phyloP scores from a whole-genome alignment of 2,113 vertebrate genomes.

The Dipodomys merriami region DNA sequence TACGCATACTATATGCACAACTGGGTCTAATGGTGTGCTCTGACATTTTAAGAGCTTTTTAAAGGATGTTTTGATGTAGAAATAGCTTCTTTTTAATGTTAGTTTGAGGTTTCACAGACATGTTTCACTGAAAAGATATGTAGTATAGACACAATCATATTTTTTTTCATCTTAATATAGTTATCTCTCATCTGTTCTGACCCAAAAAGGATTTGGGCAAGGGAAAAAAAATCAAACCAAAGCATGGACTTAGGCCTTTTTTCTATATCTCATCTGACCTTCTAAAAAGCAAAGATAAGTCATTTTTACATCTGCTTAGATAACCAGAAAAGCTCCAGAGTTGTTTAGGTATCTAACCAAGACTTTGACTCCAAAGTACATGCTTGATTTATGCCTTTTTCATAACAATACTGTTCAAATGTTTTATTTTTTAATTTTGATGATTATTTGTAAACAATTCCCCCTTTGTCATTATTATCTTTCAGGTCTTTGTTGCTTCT shows the following conservation, averaged over 20 bases:
- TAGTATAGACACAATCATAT: neutral
- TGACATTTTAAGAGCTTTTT: neutral
- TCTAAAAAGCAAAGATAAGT: conserved; percentile 32
- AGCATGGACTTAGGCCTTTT: neutral
- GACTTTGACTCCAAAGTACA: neutral
- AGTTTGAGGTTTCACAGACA: conserved; percentile 1
- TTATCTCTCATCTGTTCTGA: neutral
- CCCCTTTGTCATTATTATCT: neutral
- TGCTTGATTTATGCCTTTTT: neutral
- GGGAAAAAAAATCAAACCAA: neutral
- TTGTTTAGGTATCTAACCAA: neutral
- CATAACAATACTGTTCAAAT: neutral
- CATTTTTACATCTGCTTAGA: neutral
- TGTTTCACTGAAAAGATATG: neutral
- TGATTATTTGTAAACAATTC: neutral
- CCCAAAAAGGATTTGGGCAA: neutral
- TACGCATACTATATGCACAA: neutral
- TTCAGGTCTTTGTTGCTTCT: neutral
- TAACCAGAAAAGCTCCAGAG: conserved; percentile 1
- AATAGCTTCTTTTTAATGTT: neutral
- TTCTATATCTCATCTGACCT: conserved; percentile 14
- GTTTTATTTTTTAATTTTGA: conserved; percentile 10
- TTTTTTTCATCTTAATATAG: neutral
- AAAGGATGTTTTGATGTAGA: neutral
- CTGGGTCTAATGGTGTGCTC: neutral